Conservation (phyloP, 2,888 invertebrate species). For the Invenusta paracnida region DNA sequence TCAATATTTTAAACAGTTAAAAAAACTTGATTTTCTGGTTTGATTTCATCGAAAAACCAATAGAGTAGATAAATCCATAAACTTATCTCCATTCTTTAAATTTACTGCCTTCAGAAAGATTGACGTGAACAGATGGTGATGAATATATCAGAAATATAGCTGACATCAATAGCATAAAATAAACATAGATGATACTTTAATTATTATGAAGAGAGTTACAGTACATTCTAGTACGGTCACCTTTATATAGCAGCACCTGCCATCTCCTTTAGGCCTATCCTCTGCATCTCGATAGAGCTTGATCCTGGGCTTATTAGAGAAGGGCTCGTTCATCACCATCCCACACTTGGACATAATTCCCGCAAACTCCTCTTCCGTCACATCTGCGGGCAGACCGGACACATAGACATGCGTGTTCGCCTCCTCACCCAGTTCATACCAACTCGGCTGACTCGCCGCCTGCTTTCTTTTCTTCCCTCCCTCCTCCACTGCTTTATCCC, state of each 20-base stretch:
- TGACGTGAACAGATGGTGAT: too few relatives aligned
- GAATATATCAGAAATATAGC: too few relatives aligned
- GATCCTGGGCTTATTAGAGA: conserved; percentile 73
- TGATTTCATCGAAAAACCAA: too few relatives aligned
- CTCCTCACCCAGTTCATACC: conserved; percentile 85
- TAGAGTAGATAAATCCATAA: too few relatives aligned
- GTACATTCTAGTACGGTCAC: too few relatives aligned
- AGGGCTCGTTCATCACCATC: conserved; percentile 79
- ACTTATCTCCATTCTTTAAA: too few relatives aligned
- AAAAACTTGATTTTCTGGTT: too few relatives aligned
- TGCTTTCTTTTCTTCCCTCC: not conserved
- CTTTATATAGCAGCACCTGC: conserved; percentile 88
- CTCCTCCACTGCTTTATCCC: not conserved
- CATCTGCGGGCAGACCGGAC: conserved; percentile 64
- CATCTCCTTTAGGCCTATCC: conserved; percentile 84
- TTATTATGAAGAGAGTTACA: too few relatives aligned
- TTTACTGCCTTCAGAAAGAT: too few relatives aligned
- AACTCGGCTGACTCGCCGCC: conserved; percentile 61
- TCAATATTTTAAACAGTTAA: too few relatives aligned
- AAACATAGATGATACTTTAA: too few relatives aligned
- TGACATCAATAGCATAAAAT: too few relatives aligned
- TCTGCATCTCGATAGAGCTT: conserved; percentile 84
- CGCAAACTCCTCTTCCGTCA: conserved; percentile 68
- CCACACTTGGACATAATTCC: conserved; percentile 94
- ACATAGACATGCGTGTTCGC: conserved; percentile 94